Evolutionary conservation across 2,113 vertebrate genomes (phyloP).

Genomic region (Tragelaphus scriptus): DNA sequence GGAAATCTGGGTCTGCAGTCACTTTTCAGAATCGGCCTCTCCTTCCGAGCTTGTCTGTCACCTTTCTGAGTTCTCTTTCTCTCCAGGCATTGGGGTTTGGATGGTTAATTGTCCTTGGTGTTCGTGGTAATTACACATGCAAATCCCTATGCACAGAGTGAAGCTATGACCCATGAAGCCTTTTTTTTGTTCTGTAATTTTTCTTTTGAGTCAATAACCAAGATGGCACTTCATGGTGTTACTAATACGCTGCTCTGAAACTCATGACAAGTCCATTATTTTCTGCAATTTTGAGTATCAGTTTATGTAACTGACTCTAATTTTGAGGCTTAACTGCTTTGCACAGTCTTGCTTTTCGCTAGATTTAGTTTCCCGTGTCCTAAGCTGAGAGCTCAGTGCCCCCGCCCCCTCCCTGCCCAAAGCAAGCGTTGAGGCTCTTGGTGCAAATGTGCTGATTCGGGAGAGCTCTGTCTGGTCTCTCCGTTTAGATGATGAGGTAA

Average conservation of each 20-base stretch:
- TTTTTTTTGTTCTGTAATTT: conserved; percentile 54
- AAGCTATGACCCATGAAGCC: conserved; percentile 35
- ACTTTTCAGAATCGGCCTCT: conserved; percentile 44
- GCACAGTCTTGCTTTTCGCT: conserved; percentile 79
- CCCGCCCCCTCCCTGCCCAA: conserved; percentile 56
- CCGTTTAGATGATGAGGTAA: conserved; percentile 99
- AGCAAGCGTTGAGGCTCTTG: conserved; percentile 78
- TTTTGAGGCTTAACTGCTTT: conserved; percentile 70
- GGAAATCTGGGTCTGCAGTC: conserved; percentile 48
- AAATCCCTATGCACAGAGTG: conserved; percentile 55
- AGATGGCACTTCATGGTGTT: conserved; percentile 53
- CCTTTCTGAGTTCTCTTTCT: conserved; percentile 50
- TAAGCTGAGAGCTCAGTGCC: conserved; percentile 39
- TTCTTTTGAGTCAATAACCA: conserved; percentile 66
- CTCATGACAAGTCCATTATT: conserved; percentile 38
- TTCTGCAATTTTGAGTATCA: conserved; percentile 60
- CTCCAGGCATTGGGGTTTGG: conserved; percentile 48
- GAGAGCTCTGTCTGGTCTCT: conserved; percentile 99
- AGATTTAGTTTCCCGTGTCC: conserved; percentile 33
- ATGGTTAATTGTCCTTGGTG: conserved; percentile 50
- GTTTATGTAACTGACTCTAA: conserved; percentile 64
- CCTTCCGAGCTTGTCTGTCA: conserved; percentile 38
- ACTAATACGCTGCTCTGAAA: conserved; percentile 64
- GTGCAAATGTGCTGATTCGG: conserved; percentile 89
- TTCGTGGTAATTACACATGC: conserved; percentile 55